phyloP scores from a whole-genome alignment of 2,113 vertebrate genomes.

The Himantopus leucocephalus region DNA sequence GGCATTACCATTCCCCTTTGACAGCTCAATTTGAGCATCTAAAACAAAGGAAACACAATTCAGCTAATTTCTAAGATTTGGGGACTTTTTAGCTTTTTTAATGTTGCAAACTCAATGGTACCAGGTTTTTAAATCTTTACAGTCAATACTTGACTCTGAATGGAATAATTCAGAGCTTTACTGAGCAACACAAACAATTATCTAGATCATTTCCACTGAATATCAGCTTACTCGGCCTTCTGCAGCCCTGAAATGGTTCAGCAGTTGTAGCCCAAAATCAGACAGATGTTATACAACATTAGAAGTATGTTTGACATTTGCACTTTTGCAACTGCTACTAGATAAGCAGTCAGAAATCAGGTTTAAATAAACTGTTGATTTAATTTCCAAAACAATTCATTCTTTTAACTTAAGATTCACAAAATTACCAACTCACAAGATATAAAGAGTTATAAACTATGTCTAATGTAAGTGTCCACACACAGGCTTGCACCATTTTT shows the following conservation, averaged over 20 bases:
- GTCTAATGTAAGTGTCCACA: not conserved
- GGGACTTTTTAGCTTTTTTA: not conserved
- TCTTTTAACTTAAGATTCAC: not conserved
- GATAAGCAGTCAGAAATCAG: not conserved
- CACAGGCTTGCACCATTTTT: not conserved
- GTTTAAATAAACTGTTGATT: not conserved
- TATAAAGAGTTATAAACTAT: not conserved
- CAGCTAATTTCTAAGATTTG: not conserved
- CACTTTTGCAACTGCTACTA: not conserved
- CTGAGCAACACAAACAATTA: not conserved
- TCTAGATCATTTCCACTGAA: not conserved
- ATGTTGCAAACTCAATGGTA: not conserved
- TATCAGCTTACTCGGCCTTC: not conserved
- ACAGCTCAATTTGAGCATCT: not conserved
- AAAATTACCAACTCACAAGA: not conserved
- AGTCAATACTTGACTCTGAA: not conserved
- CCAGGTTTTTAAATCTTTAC: not conserved
- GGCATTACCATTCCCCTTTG: not conserved
- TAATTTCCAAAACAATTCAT: not conserved
- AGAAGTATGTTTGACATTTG: not conserved
- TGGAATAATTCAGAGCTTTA: not conserved
- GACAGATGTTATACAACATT: not conserved
- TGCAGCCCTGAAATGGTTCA: not conserved
- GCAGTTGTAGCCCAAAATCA: not conserved
- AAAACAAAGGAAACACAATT: not conserved